Base-by-base conservation (phyloP, 2,113 vertebrate species). In the Anhinga anhinga region DNA sequence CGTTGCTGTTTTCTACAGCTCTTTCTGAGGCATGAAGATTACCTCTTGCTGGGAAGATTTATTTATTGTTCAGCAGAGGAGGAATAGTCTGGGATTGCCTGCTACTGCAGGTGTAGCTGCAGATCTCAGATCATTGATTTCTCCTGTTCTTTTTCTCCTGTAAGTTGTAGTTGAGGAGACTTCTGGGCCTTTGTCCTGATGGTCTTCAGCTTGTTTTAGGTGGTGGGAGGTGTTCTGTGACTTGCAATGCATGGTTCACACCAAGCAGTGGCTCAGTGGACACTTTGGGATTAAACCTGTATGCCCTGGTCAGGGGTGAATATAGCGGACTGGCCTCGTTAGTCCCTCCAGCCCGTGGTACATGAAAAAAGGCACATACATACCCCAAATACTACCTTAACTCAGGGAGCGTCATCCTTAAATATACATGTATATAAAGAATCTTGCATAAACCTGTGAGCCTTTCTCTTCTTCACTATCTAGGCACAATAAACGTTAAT, bases 191-290 rank as follows among this genome's bases (percentile, higher is more conserved):
- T 86, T 83, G n/a, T 83, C 45, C 50, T 83, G 15, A 69, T 9
- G 15, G 18, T 49, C 45, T 81, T 83, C 76, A 74, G 36, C 18
- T 65, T 69, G 23, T 72, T 96, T 90, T 44, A 52, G 53, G 49
- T 62, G 67, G 18, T 69, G 49, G 36, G 63, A 83, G 26, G 19
- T 73, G 27, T 58, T 95, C 44, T 32, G 52, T 61, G 63, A 38
- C 36, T 77, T 65, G 4, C 16, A 72, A 23, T 0, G 0, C 0
- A 0, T 63, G 44, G 12, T 25, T 85, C 38, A 90, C 13, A 61
- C 26, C 74, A 72, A 72, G 34, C 34, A 74, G 55, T 1, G 6
- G 17, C n/a, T 77, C 91, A 81, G 50, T 42, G 45, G 73, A 19
- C 56, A 80, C 26, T 76, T 62, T 4, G 11, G 42, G 22, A 42